Evolutionary conservation across 2,888 invertebrate species (phyloP), one percentile per base, ranked within the genome.

Genomic region (Calameuta pallipes): DNA sequence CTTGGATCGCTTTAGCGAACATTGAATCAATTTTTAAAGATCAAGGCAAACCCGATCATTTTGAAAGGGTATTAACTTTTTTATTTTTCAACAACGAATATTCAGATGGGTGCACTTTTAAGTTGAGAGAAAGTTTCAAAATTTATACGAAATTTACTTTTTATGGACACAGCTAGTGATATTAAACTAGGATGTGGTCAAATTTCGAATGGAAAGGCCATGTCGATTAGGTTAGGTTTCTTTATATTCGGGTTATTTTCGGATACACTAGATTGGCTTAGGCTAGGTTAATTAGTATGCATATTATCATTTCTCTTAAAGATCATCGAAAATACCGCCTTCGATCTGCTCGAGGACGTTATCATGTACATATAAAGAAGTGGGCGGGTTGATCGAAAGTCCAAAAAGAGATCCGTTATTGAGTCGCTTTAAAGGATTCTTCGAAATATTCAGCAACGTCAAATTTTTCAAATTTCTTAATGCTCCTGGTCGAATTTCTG

Each of bases 401-500:
- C 87, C 87, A 56, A 84, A 83, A 33, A 87, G 82, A 12, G 84
- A 86, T 0, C 87, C 87, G 74, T 87, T 87, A 15, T 90, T 87
- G 31, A 93, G 82, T 1, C 77, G 80, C n/a, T 83, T 83, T 31
- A 93, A 87, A 11, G 90, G 86, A 85, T 93, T 92, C 75, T 87
- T 87, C 3, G 92, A 91, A 77, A 92, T 87, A 84, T 92, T 89
- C 36, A 92, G 82, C 79, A 86, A 89, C 78, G 88, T 90, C 36
- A 92, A 83, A 80, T 88, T 90, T 34, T 86, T 90, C 76, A 92
- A 81, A 77, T 92, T 92, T 78, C 92, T 92, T 80, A 92, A 92
- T 3, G 91, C 89, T 76, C 92, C 92, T 12, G 91, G 91, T 78
- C 88, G 88, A 74, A 92, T 91, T 80, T 89, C 90, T 15, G 78